phyloP scores from a whole-genome alignment of 2,888 invertebrate species.

The Noctua fimbriata region DNA sequence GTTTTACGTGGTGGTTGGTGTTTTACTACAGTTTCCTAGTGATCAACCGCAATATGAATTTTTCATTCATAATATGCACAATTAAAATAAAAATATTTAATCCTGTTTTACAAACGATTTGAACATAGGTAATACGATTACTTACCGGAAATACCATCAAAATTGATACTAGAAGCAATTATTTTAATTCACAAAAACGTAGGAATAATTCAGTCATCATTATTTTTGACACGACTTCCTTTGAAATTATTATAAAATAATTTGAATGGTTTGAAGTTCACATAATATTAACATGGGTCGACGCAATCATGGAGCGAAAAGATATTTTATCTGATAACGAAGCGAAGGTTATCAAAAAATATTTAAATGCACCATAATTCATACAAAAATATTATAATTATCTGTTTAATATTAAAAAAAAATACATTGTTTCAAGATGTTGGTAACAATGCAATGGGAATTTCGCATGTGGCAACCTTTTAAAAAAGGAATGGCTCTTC shows the following conservation, averaged over 20 bases:
- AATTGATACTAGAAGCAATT: conserved; percentile 51
- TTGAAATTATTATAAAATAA: conserved; percentile 21
- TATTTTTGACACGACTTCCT: conserved; percentile 47
- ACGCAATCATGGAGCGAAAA: conserved; percentile 58
- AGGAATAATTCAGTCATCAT: conserved; percentile 32
- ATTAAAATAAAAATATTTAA: conserved; percentile 9
- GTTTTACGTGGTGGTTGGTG: no score
- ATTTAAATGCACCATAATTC: conserved; percentile 44
- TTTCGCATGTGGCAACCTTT: not conserved
- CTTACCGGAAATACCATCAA: conserved; percentile 30
- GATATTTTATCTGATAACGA: conserved; percentile 51
- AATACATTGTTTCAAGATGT: conserved; percentile 6
- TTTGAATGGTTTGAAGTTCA: conserved; percentile 55
- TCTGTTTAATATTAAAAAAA: conserved; percentile 30
- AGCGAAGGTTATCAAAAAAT: conserved; percentile 51
- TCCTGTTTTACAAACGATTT: conserved; percentile 18
- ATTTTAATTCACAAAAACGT: conserved; percentile 49
- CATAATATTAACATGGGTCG: conserved; percentile 49
- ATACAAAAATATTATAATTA: conserved; percentile 26
- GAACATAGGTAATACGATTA: not conserved
- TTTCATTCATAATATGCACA: not conserved
- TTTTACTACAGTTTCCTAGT: not conserved
- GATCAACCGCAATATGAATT: not conserved
- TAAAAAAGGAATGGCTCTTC: not conserved
- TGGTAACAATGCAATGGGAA: conserved; percentile 20